These are phyloP conservation scores for Xestia xanthographa DNA, from an alignment of 2,888 invertebrate genomes.

Conservation along the genomic window DNA sequence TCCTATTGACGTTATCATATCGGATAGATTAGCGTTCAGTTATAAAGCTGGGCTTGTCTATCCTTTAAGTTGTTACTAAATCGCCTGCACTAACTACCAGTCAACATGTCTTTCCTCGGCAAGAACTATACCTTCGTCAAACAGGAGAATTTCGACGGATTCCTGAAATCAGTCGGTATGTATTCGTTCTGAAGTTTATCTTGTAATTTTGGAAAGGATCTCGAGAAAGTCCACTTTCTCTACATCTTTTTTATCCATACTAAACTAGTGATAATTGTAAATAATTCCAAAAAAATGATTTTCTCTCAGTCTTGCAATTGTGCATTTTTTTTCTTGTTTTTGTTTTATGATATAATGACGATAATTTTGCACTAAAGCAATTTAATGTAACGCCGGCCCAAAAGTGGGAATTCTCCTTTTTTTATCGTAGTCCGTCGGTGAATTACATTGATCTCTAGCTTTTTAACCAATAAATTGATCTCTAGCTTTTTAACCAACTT, in stretches of 20 bases:
- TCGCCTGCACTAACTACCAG: neutral
- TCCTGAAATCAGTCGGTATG: slow-evolving; percentile 71
- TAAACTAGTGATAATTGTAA: no score
- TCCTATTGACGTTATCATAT: slow-evolving; percentile 43
- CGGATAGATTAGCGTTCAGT: slow-evolving; percentile 40
- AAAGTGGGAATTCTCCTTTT: neutral
- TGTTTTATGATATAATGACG: no score
- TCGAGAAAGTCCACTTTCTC: no score
- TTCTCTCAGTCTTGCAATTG: no score
- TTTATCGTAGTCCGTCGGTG: neutral
- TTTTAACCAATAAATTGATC: neutral
- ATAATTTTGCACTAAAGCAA: no score
- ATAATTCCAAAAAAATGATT: no score
- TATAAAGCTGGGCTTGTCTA: slow-evolving; percentile 40
- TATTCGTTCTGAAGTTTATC: neutral
- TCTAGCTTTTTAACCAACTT: no score
- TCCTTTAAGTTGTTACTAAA: neutral
- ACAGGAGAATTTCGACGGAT: slow-evolving; percentile 73
- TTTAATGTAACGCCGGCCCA: no score
- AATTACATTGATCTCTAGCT: neutral
- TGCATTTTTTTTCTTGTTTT: no score
- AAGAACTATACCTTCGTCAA: slow-evolving; percentile 70
- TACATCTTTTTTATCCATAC: no score
- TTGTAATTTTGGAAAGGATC: neutral
- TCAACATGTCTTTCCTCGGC: slow-evolving; percentile 72